A percentile compares a stretch with the other conserved stretches of the same genome.
phyloP scores from a whole-genome alignment of 1,140 invertebrate genomes.

The Lepidotrigona ventralis region DNA sequence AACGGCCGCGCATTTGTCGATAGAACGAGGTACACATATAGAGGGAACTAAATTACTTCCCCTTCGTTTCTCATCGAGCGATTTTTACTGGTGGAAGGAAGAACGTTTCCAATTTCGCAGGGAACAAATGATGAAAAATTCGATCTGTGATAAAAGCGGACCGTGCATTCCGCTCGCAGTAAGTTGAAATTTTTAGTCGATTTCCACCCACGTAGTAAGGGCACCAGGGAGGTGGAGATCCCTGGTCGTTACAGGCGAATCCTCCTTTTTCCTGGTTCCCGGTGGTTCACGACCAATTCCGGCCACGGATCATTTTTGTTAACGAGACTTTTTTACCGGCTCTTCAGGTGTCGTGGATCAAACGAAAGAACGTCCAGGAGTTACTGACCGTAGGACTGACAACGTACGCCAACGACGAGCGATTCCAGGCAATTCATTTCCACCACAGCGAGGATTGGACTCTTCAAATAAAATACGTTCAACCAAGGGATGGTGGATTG shows the following conservation, averaged over 20 bases:
- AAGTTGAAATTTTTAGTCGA: conserved; percentile 1
- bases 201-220: not conserved
- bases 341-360: conserved; percentile 89
- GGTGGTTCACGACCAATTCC: not conserved
- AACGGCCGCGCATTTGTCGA: conserved; percentile 7
- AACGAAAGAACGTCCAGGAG: conserved; percentile 88
- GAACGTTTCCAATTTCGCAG: conserved; percentile 11
- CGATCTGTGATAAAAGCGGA: conserved; percentile 4
- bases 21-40: not conserved
- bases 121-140: conserved; percentile 23
- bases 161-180: not conserved
- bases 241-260: not conserved
- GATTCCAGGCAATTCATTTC: conserved; percentile 91
- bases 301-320: conserved; percentile 9
- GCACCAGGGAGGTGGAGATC: not conserved
- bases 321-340: conserved; percentile 37
- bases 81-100: conserved; percentile 4
- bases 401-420: conserved; percentile 91
- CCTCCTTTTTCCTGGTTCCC: not conserved
- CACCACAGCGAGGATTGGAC: conserved; percentile 94
- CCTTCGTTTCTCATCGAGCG: conserved; percentile 1
- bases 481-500: conserved; percentile 88
- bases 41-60: conserved; percentile 27
- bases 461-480: conserved; percentile 90
- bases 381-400: conserved; percentile 90